Conservation (phyloP, 2,797 vertebrate genomes). For the Lithobates pipiens region DNA sequence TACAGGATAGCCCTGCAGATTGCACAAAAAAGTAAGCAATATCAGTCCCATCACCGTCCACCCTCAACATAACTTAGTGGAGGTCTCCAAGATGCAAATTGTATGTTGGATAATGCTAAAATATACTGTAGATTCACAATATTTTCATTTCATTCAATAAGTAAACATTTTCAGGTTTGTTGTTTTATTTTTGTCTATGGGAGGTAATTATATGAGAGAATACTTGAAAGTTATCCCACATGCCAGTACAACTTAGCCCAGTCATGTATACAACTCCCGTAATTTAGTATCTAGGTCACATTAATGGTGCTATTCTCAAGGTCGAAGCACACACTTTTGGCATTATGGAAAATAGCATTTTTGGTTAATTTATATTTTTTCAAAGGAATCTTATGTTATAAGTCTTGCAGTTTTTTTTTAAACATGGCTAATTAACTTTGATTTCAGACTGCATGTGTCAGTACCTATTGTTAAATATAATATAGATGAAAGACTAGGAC, state of each 20-base stretch:
- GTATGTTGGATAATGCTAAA: no score
- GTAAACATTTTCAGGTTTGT: not conserved
- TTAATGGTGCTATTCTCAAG: not conserved
- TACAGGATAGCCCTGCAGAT: not conserved
- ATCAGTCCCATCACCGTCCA: no score
- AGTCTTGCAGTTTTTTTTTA: not conserved
- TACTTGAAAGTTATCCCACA: slow-evolving; percentile 3
- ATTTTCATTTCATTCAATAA: not conserved
- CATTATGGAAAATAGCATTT: not conserved
- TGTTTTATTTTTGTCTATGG: not conserved
- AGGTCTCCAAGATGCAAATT: no score
- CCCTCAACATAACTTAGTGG: no score
- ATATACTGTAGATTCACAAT: no score
- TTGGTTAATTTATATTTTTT: not conserved
- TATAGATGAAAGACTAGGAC: no score
- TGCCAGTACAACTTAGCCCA: not conserved
- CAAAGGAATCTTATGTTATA: not conserved
- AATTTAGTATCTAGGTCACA: not conserved
- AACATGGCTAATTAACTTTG: no score
- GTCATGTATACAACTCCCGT: not conserved
- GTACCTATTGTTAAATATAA: no score
- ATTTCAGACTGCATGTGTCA: no score
- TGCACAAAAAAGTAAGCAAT: no score
- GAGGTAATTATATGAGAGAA: not conserved
- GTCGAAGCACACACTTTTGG: no score